Percentiles rank a stretch among this genome's conserved stretches.
These are phyloP conservation scores for Paedocypris sp. DNA, from an alignment of 2,113 vertebrate genomes.

Conservation along the genomic window DNA sequence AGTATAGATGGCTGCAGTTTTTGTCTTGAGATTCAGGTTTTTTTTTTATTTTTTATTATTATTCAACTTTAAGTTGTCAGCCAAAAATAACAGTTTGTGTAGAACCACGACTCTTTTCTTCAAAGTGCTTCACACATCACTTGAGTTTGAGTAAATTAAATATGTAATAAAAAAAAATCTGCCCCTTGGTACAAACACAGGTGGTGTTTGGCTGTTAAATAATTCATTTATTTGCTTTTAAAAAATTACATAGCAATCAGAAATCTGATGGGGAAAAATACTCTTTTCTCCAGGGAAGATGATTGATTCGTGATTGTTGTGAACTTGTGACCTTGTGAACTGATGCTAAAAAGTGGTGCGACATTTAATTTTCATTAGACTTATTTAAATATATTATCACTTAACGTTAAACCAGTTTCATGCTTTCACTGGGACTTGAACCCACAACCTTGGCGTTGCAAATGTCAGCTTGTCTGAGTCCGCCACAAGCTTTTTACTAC, in stretches of 20 bases:
- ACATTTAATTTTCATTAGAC: neutral
- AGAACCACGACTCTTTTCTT: neutral
- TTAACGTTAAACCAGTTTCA: too few species aligned
- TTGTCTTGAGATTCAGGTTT: neutral
- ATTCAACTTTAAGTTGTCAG: conserved; percentile 13
- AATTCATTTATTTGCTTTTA: conserved; percentile 48
- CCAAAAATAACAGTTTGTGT: conserved; percentile 21
- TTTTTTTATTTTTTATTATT: neutral
- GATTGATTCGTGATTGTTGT: conserved; percentile 21
- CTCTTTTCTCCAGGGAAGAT: conserved; percentile 13
- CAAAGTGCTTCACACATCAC: conserved; percentile 2
- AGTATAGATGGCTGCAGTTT: neutral
- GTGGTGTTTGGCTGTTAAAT: conserved; percentile 41
- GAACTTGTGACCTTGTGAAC: neutral
- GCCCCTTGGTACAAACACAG: neutral
- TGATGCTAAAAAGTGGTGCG: neutral
- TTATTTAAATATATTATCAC: too few species aligned
- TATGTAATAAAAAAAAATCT: conserved; percentile 13
- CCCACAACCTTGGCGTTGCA: too few species aligned
- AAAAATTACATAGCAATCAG: conserved; percentile 38
- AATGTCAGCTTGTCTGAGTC: too few species aligned
- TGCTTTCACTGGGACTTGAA: too few species aligned
- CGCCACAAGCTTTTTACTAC: too few species aligned
- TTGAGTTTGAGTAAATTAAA: conserved; percentile 10
- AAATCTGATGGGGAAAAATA: conserved; percentile 17